Conservation (phyloP, 2,113 vertebrate genomes). For the Pseudopipra pipra region DNA sequence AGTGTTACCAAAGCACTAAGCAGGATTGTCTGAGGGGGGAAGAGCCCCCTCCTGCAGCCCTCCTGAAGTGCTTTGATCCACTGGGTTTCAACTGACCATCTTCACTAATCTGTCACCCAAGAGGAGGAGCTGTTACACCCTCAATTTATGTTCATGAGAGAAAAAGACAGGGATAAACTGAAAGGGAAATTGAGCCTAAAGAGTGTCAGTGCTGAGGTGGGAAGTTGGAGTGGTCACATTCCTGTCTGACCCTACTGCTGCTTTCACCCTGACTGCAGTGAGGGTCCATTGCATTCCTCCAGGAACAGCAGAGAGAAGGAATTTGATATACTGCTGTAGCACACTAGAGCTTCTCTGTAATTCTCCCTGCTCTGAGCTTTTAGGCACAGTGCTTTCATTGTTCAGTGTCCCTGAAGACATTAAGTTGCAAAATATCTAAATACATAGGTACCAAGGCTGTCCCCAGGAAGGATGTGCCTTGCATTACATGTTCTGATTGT, state of each 20-base stretch:
- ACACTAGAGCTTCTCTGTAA: background rate
- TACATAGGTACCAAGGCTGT: background rate
- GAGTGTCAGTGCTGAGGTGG: background rate
- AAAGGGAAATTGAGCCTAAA: background rate
- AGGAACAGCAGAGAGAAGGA: background rate
- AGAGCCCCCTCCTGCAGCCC: background rate
- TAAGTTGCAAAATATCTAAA: conserved; percentile 26
- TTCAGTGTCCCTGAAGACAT: conserved; percentile 8
- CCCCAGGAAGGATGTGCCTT: background rate
- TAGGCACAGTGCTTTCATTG: background rate
- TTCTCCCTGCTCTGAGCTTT: background rate
- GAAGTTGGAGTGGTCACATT: background rate
- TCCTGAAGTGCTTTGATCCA: background rate
- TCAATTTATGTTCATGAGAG: background rate
- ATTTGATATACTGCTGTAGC: background rate
- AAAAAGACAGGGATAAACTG: background rate
- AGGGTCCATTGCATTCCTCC: background rate
- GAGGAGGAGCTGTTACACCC: background rate
- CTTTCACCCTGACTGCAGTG: background rate
- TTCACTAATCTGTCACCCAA: background rate
- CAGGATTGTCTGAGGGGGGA: background rate
- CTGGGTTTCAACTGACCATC: background rate
- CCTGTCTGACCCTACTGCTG: background rate
- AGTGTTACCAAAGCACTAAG: background rate
- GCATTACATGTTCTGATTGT: background rate